Evolutionary conservation across 2,113 vertebrate species (phyloP), one percentile per base, ranked within the genome.

Genomic region (Martes martes): DNA sequence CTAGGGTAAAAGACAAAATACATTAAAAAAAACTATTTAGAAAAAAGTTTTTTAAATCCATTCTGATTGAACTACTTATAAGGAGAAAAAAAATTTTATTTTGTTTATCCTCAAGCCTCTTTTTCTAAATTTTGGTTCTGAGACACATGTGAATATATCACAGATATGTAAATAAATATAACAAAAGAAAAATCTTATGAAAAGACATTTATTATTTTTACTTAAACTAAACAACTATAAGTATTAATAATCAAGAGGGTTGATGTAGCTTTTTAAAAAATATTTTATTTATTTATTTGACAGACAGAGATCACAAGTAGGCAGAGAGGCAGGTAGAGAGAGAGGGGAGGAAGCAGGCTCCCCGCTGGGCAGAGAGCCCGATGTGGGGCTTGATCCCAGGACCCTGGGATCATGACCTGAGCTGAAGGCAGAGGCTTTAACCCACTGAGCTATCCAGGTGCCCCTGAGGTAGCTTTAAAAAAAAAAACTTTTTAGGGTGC

Each of bases 1-100:
- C 71, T 89, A 31, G 28, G 4, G 13, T 47, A 85, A 78, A 97
- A 90, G 50, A 91, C 71, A 96, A 96, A 95, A 78, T 55, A n/a
- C 45, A 92, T 61, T 87, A 80, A 63, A 36, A 92, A 92, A 91
- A 97, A 73, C 15, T 76, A 85, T 76, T 96, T 24, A n/a, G 6
- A 79, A 36, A 65, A 96, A 92, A 36, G 9, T 87, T 92, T 80
- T 93, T 6, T 28, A 57, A 95, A 71, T 79, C 47, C 19, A 73
- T 69, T 15, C 36, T 71, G 18, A 93, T 89, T 94, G 45, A 96
- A 87, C 85, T 96, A 11, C 36, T 80, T 82, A 39, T 26, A 81
- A 52, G 33, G n/a, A 94, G 57, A 92, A 76, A 50, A 8, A 92
- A 71, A 73, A 63, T 28, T 76, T 55, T 88, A 57, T 81, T 95